Evolutionary conservation across 2,888 invertebrate species (phyloP).

Genomic region (Chloromyia formosa): DNA sequence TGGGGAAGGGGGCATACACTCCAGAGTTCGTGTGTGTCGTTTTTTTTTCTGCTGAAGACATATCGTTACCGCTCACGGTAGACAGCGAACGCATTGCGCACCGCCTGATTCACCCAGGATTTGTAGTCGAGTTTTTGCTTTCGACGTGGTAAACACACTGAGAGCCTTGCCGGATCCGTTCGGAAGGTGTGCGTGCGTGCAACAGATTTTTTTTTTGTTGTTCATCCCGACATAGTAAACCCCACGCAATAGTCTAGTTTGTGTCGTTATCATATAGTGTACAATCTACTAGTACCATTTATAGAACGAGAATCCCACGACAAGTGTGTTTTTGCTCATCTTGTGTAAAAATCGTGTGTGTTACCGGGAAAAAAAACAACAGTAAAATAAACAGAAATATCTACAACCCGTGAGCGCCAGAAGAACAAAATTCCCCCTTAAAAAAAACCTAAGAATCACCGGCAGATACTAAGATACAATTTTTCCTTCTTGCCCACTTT

Average conservation of each 20-base stretch:
- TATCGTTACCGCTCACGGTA: conserved; percentile 58
- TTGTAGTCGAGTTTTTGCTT: conserved; percentile 63
- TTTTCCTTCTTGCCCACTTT: too few relatives aligned
- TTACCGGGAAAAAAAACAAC: not conserved
- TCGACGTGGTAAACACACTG: conserved; percentile 56
- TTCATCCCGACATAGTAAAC: too few relatives aligned
- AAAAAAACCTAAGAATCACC: too few relatives aligned
- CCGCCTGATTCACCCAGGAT: conserved; percentile 49
- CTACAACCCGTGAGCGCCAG: too few relatives aligned
- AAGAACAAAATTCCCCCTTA: too few relatives aligned
- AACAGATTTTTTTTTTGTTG: conserved; percentile 29
- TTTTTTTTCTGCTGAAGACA: conserved; percentile 47
- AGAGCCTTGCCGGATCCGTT: not conserved
- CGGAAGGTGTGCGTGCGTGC: conserved; percentile 41
- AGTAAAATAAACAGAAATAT: too few relatives aligned
- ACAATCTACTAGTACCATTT: too few relatives aligned
- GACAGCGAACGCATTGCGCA: not conserved
- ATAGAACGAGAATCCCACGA: conserved; percentile 9
- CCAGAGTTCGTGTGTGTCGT: not conserved
- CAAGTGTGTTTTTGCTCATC: conserved; percentile 24
- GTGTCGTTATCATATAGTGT: too few relatives aligned
- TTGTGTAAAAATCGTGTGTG: not conserved
- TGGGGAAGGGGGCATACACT: conserved; percentile 32
- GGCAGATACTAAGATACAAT: too few relatives aligned
- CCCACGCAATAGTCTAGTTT: conserved; percentile 29